These are phyloP conservation scores for Pilophorus perplexus DNA, from an alignment of 2,888 invertebrate species.

Conservation along the genomic window DNA sequence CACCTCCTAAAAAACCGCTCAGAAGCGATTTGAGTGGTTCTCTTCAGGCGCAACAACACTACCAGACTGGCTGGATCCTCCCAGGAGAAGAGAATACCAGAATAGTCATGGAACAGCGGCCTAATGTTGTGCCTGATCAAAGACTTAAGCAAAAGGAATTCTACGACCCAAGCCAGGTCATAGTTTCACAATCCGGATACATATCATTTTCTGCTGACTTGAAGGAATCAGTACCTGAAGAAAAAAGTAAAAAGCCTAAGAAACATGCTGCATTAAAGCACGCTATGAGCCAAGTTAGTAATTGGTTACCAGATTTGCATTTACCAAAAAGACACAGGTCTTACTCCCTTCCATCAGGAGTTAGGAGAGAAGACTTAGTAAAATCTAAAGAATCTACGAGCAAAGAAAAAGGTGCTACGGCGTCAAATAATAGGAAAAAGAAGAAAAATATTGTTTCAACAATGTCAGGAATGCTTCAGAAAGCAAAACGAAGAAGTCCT, in stretches of 20 bases:
- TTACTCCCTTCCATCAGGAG: slow-evolving; percentile 74
- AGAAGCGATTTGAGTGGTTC: slow-evolving; percentile 31
- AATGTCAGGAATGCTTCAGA: slow-evolving; percentile 79
- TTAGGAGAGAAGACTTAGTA: slow-evolving; percentile 47
- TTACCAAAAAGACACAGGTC: slow-evolving; percentile 75
- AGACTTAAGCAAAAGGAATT: slow-evolving; percentile 49
- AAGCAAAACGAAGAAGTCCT: slow-evolving; percentile 68
- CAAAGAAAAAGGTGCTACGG: slow-evolving; percentile 7
- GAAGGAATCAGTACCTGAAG: slow-evolving; percentile 57
- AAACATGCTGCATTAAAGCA: slow-evolving; percentile 69
- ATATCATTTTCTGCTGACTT: slow-evolving; percentile 70
- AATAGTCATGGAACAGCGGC: slow-evolving; percentile 42
- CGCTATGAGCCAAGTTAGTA: slow-evolving; percentile 76
- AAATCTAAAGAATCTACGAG: slow-evolving; percentile 44
- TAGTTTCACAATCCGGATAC: slow-evolving; percentile 75
- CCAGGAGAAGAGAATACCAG: slow-evolving; percentile 41
- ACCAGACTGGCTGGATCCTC: slow-evolving; percentile 37
- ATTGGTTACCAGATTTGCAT: slow-evolving; percentile 78
- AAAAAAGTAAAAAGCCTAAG: slow-evolving; percentile 65
- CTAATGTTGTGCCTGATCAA: slow-evolving; percentile 35
- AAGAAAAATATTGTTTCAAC: slow-evolving; percentile 79
- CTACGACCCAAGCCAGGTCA: slow-evolving; percentile 61
- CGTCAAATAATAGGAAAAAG: slow-evolving; percentile 59
- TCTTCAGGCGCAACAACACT: slow-evolving; percentile 29
- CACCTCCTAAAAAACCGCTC: slow-evolving; percentile 42